Evolutionary conservation across 1,140 invertebrate species (phyloP).

Genomic region (Luehdorfia chinensis): DNA sequence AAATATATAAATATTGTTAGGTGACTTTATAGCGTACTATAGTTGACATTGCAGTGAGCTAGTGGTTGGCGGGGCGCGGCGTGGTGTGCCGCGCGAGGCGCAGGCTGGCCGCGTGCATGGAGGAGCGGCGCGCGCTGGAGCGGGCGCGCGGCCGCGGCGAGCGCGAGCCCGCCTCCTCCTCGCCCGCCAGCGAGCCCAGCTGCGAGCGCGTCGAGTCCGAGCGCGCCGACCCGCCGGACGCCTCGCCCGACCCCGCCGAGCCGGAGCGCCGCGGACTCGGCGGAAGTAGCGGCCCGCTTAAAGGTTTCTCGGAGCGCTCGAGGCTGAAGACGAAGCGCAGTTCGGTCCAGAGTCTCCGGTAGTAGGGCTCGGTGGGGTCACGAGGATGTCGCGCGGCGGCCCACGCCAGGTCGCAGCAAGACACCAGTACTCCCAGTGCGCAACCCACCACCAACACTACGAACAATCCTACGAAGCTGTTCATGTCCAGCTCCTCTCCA

Average conservation of each 20-base stretch:
- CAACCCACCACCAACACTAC: constrained; percentile 87
- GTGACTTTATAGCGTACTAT: no score
- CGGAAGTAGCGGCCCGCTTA: constrained; percentile 37
- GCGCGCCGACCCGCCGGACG: constrained; percentile 2
- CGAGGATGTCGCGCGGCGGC: constrained; percentile 38
- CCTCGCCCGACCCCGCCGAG: neutral
- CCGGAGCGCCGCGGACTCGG: constrained; percentile 4
- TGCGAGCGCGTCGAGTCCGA: constrained; percentile 13
- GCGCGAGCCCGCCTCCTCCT: neutral
- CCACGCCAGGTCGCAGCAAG: constrained; percentile 57
- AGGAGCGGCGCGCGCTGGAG: constrained; percentile 42
- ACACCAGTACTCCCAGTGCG: constrained; percentile 60
- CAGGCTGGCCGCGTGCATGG: constrained; percentile 56
- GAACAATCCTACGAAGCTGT: constrained; percentile 95
- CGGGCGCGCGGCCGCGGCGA: constrained; percentile 16
- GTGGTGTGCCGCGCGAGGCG: constrained; percentile 44
- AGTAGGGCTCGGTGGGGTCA: constrained; percentile 26
- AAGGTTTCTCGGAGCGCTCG: constrained; percentile 50
- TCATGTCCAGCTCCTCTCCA: constrained; percentile 82
- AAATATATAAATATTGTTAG: no score
- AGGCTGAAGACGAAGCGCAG: constrained; percentile 61
- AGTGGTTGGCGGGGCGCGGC: neutral
- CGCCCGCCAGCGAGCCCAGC: constrained; percentile 23
- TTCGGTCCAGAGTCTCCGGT: constrained; percentile 39
- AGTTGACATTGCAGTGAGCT: no score